These are phyloP conservation scores for Tenualosa thibaudeaui DNA, from an alignment of 2,797 vertebrate genomes.

Conservation along the genomic window DNA sequence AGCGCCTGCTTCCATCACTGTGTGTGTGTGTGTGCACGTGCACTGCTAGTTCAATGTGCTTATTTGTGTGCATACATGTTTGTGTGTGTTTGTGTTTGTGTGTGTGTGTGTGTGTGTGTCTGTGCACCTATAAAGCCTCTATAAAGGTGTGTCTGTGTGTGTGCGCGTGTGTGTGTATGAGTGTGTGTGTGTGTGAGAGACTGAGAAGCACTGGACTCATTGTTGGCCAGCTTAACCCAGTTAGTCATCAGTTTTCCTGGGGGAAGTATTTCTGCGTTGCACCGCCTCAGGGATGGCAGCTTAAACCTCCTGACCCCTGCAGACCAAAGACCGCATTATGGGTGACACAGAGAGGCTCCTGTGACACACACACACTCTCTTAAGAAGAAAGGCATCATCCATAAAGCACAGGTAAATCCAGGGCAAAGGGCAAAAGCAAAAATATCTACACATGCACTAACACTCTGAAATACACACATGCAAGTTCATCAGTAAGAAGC, in stretches of 20 bases:
- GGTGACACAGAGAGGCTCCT: background rate
- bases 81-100: background rate
- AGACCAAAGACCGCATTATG: constrained; percentile 1
- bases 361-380: background rate
- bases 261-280: constrained; percentile 7
- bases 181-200: background rate
- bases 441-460: background rate
- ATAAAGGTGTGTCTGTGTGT: background rate
- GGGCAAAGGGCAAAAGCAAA: background rate
- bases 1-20: background rate
- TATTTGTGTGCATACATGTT: background rate
- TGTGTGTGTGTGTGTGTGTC: background rate
- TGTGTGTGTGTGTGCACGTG: background rate
- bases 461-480: background rate
- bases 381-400: constrained; percentile 26
- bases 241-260: constrained; percentile 1
- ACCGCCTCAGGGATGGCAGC: background rate
- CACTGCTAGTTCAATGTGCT: background rate
- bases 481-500: background rate
- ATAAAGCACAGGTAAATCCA: background rate
- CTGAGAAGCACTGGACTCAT: background rate
- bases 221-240: background rate
- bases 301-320: background rate
- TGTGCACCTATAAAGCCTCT: background rate
- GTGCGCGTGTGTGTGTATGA: background rate